These are phyloP conservation scores for Lagopus leucura DNA, from an alignment of 2,113 vertebrate species.

Conservation along the genomic window DNA sequence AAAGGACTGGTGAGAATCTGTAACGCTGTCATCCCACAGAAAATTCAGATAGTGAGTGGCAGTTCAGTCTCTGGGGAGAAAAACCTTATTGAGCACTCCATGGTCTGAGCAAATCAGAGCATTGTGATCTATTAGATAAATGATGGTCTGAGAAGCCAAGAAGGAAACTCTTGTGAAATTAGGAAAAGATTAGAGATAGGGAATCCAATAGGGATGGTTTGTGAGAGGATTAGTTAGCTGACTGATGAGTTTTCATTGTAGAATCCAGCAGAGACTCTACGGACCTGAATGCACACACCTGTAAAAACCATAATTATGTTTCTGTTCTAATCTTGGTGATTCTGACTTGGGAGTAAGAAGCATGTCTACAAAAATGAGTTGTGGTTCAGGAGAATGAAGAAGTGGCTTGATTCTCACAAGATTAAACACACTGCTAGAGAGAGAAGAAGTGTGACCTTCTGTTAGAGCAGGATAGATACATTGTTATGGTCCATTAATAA, in stretches of 20 bases:
- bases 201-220: rapidly evolving
- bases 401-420: not conserved
- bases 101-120: not conserved
- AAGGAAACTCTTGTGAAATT: not conserved
- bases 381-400: not conserved
- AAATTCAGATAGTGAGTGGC: not conserved
- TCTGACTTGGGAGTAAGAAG: not conserved
- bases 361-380: not conserved
- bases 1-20: not conserved
- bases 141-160: not conserved
- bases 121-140: not conserved
- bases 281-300: not conserved
- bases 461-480: not conserved
- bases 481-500: not conserved
- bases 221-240: not conserved
- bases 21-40: not conserved
- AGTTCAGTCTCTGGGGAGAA: not conserved
- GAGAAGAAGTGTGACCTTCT: not conserved
- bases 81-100: not conserved
- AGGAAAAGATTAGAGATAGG: not conserved
- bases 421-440: not conserved
- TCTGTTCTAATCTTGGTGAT: not conserved
- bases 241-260: not conserved
- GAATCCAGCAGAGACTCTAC: not conserved
- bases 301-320: not conserved